Base-by-base conservation (phyloP, 2,797 vertebrate genomes). In the Meda fulgida region DNA sequence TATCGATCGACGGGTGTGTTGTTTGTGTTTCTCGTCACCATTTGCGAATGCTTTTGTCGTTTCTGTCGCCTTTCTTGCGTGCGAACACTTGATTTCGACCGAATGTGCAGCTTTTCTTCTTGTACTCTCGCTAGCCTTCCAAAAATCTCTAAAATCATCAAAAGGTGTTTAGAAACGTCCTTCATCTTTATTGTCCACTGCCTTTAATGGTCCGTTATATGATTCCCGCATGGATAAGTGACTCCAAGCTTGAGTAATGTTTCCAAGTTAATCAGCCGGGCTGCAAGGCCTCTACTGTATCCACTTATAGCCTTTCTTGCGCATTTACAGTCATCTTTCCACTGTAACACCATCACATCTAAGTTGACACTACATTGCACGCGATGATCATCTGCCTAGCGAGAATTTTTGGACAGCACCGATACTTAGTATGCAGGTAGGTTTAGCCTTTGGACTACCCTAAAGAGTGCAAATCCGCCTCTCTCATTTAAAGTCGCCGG, bases 51-150 rank as follows among this genome's bases (percentile, higher is more conserved):
- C 43, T 88, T 78, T 77, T 84, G 53, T 85, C 48, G 78, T 84
- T 69, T 65, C 77, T 83, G 87, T 86, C 86, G 84, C 82, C 75
- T 89, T 91, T 90, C 84, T n/a, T 75, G 63, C 84, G 80, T 70
- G 87, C 87, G 69, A 73, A 69, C 84, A 75, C 53, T 84, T 85
- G 65, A 31, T 87, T 86, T 86, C 66, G n/a, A 36, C 53, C 79
- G 31, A 21, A 29, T 14, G 29, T 51, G 31, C n/a, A 36, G 14
- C 78, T 26, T 72, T 53, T 23, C 18, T 40, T 26, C 38, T 18
- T 40, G 7, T 70, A 7, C 31, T 38, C 2, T 58, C n/a, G 1
- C 67, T 16, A 58, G 36, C 48, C n/a, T 23, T 9, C 7, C 11
- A 0, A 3, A 76, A 55, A 51, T 9, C 21, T 23, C 0, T 3